These are phyloP conservation scores for Ceryle rudis DNA, from an alignment of 2,797 vertebrate species.

Conservation along the genomic window DNA sequence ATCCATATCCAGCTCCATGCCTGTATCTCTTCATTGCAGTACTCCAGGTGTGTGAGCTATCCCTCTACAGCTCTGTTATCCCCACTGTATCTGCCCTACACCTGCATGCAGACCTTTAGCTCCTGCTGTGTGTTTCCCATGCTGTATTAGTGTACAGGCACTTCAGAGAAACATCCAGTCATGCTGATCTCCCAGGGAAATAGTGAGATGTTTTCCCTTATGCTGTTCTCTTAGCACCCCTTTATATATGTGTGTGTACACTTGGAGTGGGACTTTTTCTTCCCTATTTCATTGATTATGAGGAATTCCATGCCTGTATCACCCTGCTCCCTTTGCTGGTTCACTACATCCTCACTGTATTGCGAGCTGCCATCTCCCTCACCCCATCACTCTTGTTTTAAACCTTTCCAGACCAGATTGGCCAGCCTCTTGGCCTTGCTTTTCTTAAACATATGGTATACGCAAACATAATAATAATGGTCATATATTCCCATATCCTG, in stretches of 20 bases:
- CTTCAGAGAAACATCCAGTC: neutral
- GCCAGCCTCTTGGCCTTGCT: neutral
- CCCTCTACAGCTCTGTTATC: neutral
- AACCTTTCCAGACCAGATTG: neutral
- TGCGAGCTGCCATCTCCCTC: neutral
- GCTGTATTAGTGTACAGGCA: neutral
- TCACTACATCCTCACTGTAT: neutral
- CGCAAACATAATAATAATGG: neutral
- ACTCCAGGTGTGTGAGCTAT: neutral
- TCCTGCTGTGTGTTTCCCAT: neutral
- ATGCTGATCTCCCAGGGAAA: neutral
- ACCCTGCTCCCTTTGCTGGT: neutral
- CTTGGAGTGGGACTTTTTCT: neutral
- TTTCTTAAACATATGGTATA: neutral
- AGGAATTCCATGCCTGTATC: neutral
- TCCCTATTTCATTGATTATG: neutral
- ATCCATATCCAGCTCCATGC: neutral
- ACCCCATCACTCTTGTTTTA: rapidly evolving
- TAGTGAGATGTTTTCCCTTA: neutral
- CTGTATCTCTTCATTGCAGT: neutral
- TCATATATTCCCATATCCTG: neutral
- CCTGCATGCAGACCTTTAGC: neutral
- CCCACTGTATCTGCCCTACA: neutral
- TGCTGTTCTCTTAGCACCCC: neutral
- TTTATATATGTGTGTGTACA: neutral